Evolutionary conservation across 2,888 invertebrate species (phyloP).

Genomic region (Diarsia brunnea): DNA sequence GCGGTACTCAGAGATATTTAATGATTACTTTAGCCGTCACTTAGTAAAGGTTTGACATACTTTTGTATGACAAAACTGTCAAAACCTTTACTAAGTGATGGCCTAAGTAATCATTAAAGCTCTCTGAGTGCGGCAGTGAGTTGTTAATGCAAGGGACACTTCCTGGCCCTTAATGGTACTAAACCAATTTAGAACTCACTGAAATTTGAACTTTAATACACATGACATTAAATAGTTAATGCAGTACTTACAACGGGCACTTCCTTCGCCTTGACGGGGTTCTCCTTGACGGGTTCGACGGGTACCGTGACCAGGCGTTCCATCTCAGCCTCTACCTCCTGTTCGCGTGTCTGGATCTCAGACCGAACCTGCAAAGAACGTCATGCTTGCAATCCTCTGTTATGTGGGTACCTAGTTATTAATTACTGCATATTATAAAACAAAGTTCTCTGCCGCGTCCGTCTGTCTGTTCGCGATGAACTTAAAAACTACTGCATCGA

Average conservation of each 20-base stretch:
- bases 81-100: too few relatives aligned
- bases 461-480: too few relatives aligned
- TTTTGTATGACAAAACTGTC: too few relatives aligned
- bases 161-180: not conserved
- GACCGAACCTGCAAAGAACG: slow-evolving; percentile 94
- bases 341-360: slow-evolving; percentile 94
- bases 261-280: slow-evolving; percentile 77
- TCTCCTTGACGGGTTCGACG: slow-evolving; percentile 80
- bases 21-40: too few relatives aligned
- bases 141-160: not conserved
- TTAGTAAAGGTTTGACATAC: too few relatives aligned
- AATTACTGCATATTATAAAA: too few relatives aligned
- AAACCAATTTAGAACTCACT: not conserved
- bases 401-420: too few relatives aligned
- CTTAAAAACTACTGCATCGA: too few relatives aligned
- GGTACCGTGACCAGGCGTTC: slow-evolving; percentile 92
- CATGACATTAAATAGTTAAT: not conserved
- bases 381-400: not conserved
- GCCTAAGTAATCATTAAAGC: too few relatives aligned
- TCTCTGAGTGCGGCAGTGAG: too few relatives aligned
- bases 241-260: slow-evolving; percentile 76
- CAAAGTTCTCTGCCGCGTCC: too few relatives aligned
- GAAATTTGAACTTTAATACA: not conserved
- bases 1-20: too few relatives aligned
- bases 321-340: slow-evolving; percentile 95